Evolutionary conservation across 2,888 invertebrate species (phyloP).

Genomic region (Oxyteleia sp.): DNA sequence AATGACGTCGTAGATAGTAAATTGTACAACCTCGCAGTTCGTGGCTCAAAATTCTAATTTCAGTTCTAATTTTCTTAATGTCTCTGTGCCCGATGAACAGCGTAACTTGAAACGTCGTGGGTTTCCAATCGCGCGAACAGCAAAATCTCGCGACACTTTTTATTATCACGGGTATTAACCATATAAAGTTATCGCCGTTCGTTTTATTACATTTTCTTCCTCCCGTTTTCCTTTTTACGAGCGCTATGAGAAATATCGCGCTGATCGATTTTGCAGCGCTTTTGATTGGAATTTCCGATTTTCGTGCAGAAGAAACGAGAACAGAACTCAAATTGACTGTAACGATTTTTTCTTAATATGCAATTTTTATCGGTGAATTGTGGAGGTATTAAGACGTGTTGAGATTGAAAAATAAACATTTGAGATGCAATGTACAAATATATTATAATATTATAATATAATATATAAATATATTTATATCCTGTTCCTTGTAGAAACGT

Average conservation of each 20-base stretch:
- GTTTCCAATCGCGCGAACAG: background rate
- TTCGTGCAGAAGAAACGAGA: background rate
- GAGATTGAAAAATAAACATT: too few species aligned
- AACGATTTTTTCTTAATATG: too few species aligned
- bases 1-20: too few species aligned
- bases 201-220: constrained; percentile 46
- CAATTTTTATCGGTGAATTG: too few species aligned
- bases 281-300: constrained; percentile 38
- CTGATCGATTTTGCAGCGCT: constrained; percentile 35
- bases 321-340: background rate
- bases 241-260: constrained; percentile 31
- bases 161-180: constrained; percentile 42
- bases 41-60: constrained; percentile 22
- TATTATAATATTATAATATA: too few species aligned
- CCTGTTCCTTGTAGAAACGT: too few species aligned
- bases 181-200: constrained; percentile 38
- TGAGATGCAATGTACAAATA: too few species aligned
- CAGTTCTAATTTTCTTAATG: constrained; percentile 3
- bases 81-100: constrained; percentile 17
- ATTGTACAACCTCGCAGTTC: too few species aligned
- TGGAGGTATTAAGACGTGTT: too few species aligned
- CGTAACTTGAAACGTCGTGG: constrained; percentile 15
- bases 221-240: constrained; percentile 8
- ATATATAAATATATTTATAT: too few species aligned
- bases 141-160: constrained; percentile 37